These are phyloP conservation scores for Bellardia bayeri DNA, from an alignment of 2,888 invertebrate genomes.

Conservation along the genomic window DNA sequence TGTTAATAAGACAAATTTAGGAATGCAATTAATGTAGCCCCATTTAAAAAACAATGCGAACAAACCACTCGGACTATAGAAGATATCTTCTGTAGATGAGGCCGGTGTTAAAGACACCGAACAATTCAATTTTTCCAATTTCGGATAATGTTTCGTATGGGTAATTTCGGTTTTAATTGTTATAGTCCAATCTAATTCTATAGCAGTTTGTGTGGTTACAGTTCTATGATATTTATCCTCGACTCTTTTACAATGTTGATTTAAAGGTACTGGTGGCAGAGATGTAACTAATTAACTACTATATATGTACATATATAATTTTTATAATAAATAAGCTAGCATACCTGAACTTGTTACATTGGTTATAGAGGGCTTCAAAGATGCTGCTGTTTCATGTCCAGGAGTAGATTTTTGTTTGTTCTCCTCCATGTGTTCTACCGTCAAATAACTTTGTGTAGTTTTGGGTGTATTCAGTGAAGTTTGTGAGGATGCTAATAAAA, in stretches of 20 bases:
- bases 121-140: conserved; percentile 58
- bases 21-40: not conserved
- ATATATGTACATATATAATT: not conserved
- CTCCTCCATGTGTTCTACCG: conserved; percentile 13
- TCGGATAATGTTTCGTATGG: conserved; percentile 32
- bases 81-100: conserved; percentile 81
- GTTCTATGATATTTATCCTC: conserved; percentile 56
- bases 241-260: conserved; percentile 73
- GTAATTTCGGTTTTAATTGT: conserved; percentile 68
- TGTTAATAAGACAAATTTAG: not conserved
- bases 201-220: conserved; percentile 66
- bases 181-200: conserved; percentile 69
- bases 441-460: not conserved
- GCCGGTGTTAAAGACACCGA: conserved; percentile 72
- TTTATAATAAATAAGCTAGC: not conserved
- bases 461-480: not conserved
- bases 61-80: conserved; percentile 83
- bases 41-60: conserved; percentile 65
- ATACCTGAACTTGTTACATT: conserved; percentile 78
- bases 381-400: conserved; percentile 75
- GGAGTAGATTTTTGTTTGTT: conserved; percentile 75
- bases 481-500: conserved; percentile 67
- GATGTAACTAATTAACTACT: not conserved
- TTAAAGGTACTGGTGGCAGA: conserved; percentile 19
- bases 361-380: conserved; percentile 69